Evolutionary conservation across 2,797 vertebrate genomes (phyloP), one percentile per base, ranked within the genome.

Genomic region (Epinephelus coioides): DNA sequence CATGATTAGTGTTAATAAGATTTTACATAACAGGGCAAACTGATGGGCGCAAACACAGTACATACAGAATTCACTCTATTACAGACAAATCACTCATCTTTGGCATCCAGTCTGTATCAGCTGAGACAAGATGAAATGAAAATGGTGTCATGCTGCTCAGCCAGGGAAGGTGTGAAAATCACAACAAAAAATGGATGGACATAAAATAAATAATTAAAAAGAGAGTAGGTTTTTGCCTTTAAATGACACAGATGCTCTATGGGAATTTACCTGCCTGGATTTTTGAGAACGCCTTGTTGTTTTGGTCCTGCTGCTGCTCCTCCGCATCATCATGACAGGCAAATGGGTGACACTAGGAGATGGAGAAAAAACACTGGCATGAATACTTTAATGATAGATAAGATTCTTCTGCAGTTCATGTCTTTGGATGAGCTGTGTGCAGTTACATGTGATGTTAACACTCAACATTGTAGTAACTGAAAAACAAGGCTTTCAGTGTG

Each of bases 1-100:
- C 82, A 75, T 75, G 66, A 85, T 88, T 85, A 79, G 73, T 54
- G 34, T 43, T 85, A 83, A 89, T 73, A 43, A 27, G 51, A 80
- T 91, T 86, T 79, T 43, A 69, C n/a, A 21, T n/a, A 54, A 84
- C 14, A 50, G 46, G 75, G 51, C 21, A 76, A 73, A 59, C 18
- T 46, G 14, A 67, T 55, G 14, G 63, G 21, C 4, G 13, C 44
- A 70, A 6, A 6, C n/a, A 79, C 2, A 49, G 5, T 43, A 34
- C 61, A 49, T 54, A 44, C 14, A 66, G 21, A 79, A 59, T 54
- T 46, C 8, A 18, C 27, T 66, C 4, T 43, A 7, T 49, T 43
- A 49, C n/a, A 27, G 34, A 47, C 2, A 69, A 56, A 53, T 54
- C 8, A 59, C 30, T 50, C 4, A 55, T 64, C 3, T 56, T 44